These are phyloP conservation scores for Barypeithes pellucidus DNA, from an alignment of 2,888 invertebrate genomes.

Conservation along the genomic window DNA sequence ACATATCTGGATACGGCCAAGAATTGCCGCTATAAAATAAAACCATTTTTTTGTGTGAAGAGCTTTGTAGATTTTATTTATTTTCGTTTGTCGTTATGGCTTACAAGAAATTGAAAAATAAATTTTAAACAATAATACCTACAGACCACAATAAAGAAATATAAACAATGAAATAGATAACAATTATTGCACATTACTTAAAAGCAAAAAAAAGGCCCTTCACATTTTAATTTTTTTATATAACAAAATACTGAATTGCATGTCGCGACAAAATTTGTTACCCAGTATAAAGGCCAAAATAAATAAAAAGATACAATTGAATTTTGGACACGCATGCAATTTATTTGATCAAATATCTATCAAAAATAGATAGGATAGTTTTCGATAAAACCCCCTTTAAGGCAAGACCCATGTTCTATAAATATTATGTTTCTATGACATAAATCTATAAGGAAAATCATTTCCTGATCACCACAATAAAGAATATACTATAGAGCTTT, in stretches of 20 bases:
- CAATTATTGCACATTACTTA: constrained; percentile 42
- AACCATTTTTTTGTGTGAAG: constrained; percentile 37
- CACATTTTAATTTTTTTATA: constrained; percentile 62
- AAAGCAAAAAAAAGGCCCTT: constrained; percentile 54
- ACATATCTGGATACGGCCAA: too few species aligned
- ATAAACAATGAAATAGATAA: constrained; percentile 32
- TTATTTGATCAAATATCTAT: constrained; percentile 10
- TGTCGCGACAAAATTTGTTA: constrained; percentile 64
- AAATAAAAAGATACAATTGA: constrained; percentile 16
- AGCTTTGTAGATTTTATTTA: constrained; percentile 28
- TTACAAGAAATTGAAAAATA: constrained; percentile 38
- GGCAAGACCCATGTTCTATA: neutral
- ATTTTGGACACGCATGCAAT: constrained; percentile 24
- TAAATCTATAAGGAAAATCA: too few species aligned
- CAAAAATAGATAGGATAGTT: constrained; percentile 2
- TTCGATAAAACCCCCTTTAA: neutral
- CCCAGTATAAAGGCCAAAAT: constrained; percentile 58
- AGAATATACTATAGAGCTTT: too few species aligned
- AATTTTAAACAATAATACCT: constrained; percentile 36
- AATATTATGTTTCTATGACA: too few species aligned
- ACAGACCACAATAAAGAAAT: constrained; percentile 19
- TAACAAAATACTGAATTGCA: constrained; percentile 64
- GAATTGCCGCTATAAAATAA: constrained; percentile 8
- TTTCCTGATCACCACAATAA: too few species aligned
- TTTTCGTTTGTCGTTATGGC: neutral